These are phyloP conservation scores for Clostera curtula DNA, from an alignment of 2,888 invertebrate species.

Conservation along the genomic window DNA sequence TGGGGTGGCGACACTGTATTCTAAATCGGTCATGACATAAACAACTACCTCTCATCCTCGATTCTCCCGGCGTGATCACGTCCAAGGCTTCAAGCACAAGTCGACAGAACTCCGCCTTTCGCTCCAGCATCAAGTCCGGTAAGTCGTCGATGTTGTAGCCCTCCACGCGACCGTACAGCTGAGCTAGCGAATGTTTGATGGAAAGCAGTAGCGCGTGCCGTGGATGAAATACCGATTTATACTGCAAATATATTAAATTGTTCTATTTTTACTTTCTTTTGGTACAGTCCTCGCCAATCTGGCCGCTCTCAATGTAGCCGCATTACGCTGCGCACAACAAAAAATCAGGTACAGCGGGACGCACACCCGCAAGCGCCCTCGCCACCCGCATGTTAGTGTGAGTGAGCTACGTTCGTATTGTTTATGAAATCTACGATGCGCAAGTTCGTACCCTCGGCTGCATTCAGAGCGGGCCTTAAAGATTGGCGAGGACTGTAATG, in stretches of 20 bases:
- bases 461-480: no score
- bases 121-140: constrained; percentile 81
- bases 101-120: constrained; percentile 84
- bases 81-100: constrained; percentile 80
- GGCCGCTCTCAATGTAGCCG: no score
- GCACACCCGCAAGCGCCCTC: no score
- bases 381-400: no score
- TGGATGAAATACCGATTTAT: constrained; percentile 83
- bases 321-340: no score
- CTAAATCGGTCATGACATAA: not conserved
- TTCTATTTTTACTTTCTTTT: not conserved
- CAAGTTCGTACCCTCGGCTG: no score
- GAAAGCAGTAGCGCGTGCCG: constrained; percentile 81
- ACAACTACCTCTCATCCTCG: constrained; percentile 80
- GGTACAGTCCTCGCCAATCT: no score
- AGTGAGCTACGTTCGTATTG: no score
- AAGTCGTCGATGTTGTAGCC: constrained; percentile 83
- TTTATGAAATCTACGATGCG: no score
- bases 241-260: constrained; percentile 46
- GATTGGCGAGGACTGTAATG: no score
- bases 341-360: no score
- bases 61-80: constrained; percentile 84
- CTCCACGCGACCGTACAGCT: constrained; percentile 85
- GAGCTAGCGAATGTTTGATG: constrained; percentile 80
- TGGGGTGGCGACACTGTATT: not conserved